phyloP scores from a whole-genome alignment of 2,888 invertebrate species.

The Acanthacorydalis orientalis region DNA sequence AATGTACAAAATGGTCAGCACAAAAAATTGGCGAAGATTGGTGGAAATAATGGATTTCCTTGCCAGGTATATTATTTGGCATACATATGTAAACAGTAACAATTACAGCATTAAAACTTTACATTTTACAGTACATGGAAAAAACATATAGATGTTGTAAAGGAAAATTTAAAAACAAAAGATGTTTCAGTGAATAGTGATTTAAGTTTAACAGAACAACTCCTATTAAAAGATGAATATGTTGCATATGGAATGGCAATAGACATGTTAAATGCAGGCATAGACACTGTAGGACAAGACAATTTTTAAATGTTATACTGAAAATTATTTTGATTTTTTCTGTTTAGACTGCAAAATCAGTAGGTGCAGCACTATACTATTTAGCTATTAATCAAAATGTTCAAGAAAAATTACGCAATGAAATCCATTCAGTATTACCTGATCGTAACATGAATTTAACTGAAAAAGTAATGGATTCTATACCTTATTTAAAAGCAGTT shows the following conservation, averaged over 20 bases:
- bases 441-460: slow-evolving; percentile 19
- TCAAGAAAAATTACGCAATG: slow-evolving; percentile 25
- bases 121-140: slow-evolving; percentile 14
- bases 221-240: slow-evolving; percentile 40
- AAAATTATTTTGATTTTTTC: neutral
- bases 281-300: slow-evolving; percentile 46
- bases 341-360: slow-evolving; percentile 28
- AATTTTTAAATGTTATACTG: neutral
- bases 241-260: slow-evolving; percentile 48
- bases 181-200: slow-evolving; percentile 28
- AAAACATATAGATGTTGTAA: slow-evolving; percentile 18
- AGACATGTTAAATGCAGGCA: slow-evolving; percentile 52
- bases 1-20: slow-evolving; percentile 19
- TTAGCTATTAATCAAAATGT: slow-evolving; percentile 25
- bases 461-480: slow-evolving; percentile 19
- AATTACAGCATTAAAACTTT: neutral
- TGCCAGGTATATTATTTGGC: slow-evolving; percentile 19
- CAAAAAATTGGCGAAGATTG: slow-evolving; percentile 18
- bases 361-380: slow-evolving; percentile 25
- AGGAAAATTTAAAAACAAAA: slow-evolving; percentile 14
- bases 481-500: slow-evolving; percentile 40
- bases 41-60: slow-evolving; percentile 23
- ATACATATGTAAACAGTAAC: neutral
- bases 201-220: slow-evolving; percentile 45
- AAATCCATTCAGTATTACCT: slow-evolving; percentile 19